Evolutionary conservation across 2,113 vertebrate genomes (phyloP).

Genomic region (Lagopus leucura): DNA sequence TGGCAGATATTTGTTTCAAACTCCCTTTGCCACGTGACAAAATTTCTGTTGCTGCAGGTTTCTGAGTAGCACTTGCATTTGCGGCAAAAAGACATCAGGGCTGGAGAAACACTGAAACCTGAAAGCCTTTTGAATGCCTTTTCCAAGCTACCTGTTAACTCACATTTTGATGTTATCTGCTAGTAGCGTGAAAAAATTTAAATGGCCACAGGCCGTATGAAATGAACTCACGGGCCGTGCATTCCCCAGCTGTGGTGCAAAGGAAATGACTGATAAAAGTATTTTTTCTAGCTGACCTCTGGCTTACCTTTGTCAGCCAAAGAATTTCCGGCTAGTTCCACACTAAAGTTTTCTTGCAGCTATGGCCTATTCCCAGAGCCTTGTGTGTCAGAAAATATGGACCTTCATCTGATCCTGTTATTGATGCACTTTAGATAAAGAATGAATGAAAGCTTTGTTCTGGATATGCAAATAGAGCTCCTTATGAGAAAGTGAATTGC

Average conservation of each 20-base stretch:
- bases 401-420: not conserved
- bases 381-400: not conserved
- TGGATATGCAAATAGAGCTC: not conserved
- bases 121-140: not conserved
- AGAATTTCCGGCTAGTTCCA: constrained; percentile 54
- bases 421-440: not conserved
- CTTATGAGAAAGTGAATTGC: not conserved
- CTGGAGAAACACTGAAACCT: not conserved
- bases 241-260: constrained; percentile 56
- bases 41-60: not conserved
- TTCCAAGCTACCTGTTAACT: constrained; percentile 45
- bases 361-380: constrained; percentile 26
- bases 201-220: constrained; percentile 35
- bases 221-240: constrained; percentile 19
- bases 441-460: not conserved
- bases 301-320: constrained; percentile 56
- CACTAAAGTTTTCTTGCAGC: constrained; percentile 15
- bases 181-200: not conserved
- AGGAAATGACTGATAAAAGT: constrained; percentile 68
- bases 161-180: constrained; percentile 43
- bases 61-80: not conserved
- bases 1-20: not conserved
- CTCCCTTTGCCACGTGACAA: not conserved
- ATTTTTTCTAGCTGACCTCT: constrained; percentile 51
- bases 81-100: not conserved